A percentile compares a stretch with the other conserved stretches of the same genome.
Conservation (phyloP, 2,888 invertebrate species). For the Spicauda simplicius region DNA sequence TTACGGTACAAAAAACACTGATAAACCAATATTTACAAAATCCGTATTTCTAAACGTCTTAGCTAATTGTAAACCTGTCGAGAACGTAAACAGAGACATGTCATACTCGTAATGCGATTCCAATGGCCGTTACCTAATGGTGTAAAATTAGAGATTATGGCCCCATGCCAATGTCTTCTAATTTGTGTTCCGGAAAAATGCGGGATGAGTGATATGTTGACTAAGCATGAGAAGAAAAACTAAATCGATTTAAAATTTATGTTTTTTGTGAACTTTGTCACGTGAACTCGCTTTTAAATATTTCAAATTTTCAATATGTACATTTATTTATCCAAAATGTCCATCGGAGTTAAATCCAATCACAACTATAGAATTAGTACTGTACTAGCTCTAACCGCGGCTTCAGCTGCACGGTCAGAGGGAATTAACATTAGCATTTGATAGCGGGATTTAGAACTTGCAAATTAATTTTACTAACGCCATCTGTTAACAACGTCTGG, state of each 20-base stretch:
- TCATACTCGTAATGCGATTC: constrained; percentile 16
- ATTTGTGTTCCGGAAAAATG: constrained; percentile 25
- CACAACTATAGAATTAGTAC: too few species aligned
- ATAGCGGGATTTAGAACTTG: too few species aligned
- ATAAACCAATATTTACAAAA: too few species aligned
- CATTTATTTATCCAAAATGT: too few species aligned
- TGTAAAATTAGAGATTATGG: constrained; percentile 43
- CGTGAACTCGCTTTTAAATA: not conserved
- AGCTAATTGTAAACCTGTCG: constrained; percentile 1
- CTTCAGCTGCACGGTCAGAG: too few species aligned
- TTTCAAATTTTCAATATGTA: too few species aligned
- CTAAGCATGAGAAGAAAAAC: not conserved
- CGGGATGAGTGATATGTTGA: not conserved
- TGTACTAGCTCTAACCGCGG: too few species aligned
- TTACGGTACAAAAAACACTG: too few species aligned
- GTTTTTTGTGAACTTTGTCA: not conserved
- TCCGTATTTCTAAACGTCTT: not conserved
- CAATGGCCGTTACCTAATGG: constrained; percentile 35
- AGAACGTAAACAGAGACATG: constrained; percentile 5
- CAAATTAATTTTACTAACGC: too few species aligned
- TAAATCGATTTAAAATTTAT: not conserved
- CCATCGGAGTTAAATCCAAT: too few species aligned
- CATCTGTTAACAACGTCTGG: too few species aligned
- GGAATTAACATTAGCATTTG: too few species aligned
- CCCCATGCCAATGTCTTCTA: constrained; percentile 37